Evolutionary conservation across 2,113 vertebrate genomes (phyloP).

Genomic region (Larimichthys crocea): DNA sequence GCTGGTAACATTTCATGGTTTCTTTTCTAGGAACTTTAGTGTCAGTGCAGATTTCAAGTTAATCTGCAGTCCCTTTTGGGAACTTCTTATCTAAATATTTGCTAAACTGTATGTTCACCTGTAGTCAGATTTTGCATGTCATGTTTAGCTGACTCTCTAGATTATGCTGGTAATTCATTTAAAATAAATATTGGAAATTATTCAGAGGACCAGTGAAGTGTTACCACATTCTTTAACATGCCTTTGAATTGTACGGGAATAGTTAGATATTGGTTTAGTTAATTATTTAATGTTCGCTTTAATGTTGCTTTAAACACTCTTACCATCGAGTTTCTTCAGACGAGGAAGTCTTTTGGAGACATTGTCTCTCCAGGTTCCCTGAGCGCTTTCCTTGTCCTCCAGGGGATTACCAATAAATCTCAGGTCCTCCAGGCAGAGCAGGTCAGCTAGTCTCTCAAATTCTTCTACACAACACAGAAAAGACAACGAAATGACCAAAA

Average conservation of each 20-base stretch:
- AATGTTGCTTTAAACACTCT: slow-evolving; percentile 63
- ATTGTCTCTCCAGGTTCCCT: slow-evolving; percentile 91
- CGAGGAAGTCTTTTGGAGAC: slow-evolving; percentile 91
- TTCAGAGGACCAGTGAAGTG: not conserved
- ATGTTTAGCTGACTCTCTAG: not conserved
- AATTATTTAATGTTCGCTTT: not conserved
- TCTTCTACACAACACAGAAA: slow-evolving; percentile 74
- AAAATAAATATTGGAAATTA: not conserved
- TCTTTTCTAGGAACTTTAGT: not conserved
- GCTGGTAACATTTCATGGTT: not conserved
- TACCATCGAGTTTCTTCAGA: slow-evolving; percentile 95
- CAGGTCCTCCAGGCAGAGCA: slow-evolving; percentile 91
- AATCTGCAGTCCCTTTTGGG: too few species aligned
- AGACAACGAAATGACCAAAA: not conserved
- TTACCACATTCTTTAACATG: not conserved
- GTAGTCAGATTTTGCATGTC: not conserved
- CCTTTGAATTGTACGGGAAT: not conserved
- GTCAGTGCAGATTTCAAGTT: too few species aligned
- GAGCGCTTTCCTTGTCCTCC: slow-evolving; percentile 89
- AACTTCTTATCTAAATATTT: not conserved
- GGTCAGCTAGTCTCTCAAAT: slow-evolving; percentile 91
- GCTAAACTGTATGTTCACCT: not conserved
- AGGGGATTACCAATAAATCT: slow-evolving; percentile 98
- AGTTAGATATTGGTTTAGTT: not conserved
- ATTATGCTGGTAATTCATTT: not conserved